Base-by-base conservation (phyloP, 2,113 vertebrate species). In the Tachysurus vachellii region DNA sequence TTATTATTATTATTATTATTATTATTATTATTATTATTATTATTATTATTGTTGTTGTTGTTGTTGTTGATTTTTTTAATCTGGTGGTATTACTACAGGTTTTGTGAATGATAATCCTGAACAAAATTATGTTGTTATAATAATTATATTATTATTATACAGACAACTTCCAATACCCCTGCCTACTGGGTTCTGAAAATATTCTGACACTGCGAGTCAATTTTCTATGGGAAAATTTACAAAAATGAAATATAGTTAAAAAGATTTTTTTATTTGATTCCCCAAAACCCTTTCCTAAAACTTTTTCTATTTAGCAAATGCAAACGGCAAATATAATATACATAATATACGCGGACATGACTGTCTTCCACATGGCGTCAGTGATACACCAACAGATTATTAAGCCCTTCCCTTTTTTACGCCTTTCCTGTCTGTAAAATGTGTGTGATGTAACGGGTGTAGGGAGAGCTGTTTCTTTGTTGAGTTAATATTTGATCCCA, bases 291-390 rank as follows among this genome's bases (percentile, higher is more conserved):
- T 1, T 57, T 21, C 28, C 7, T 12, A 42, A 36, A 76, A 26
- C 12, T 2, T 31, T 36, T 80, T 23, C 4, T 16, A 31, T 53
- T 26, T 79, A 31, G 6, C 1, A 59, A 0, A 80, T 11, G 5
- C 47, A 54, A 2, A 19, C 16, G 13, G 2, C 4, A 83, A 28
- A 54, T 14, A 54, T 66, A 44, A 14, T 17, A 47, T 62, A 31
- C 17, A 4, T 10, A 77, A 83, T 21, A 36, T 42, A 1, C 36
- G 28, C 12, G 3, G 47, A 9, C 16, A 13, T 76, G 13, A 31
- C 13, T 21, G 28, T 62, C 26, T 61, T 31, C 87, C 90, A 83
- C 89, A 75, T 56, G 89, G 86, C 86, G 90, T 87, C 90, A 88
- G 84, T 91, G 53, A 84, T 71, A 73, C 42, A 66, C 82, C 62